These are phyloP conservation scores for Epinephelus fuscoguttatus DNA, from an alignment of 2,113 vertebrate species.

Conservation along the genomic window DNA sequence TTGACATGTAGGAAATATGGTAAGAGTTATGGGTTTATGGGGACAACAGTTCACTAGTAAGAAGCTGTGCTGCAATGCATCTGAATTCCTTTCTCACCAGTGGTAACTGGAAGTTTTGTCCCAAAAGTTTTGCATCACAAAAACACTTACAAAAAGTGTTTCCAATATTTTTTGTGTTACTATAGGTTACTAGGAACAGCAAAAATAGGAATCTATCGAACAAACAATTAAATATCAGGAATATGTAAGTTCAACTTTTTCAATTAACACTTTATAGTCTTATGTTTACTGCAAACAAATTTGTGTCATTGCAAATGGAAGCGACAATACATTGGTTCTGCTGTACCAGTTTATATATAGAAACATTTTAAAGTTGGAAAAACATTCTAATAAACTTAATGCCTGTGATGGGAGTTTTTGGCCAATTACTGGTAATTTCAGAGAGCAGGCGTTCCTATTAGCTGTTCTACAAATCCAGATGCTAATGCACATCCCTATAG, in stretches of 20 bases:
- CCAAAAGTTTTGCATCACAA: too few species aligned
- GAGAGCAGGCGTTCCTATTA: too few species aligned
- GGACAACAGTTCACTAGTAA: background rate
- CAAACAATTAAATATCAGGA: background rate
- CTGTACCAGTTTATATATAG: background rate
- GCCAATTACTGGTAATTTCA: too few species aligned
- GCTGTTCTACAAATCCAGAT: too few species aligned
- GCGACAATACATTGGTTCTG: background rate
- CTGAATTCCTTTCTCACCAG: background rate
- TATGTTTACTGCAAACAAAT: background rate
- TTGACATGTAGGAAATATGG: background rate
- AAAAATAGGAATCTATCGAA: background rate
- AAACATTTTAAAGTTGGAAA: background rate
- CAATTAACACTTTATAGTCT: background rate
- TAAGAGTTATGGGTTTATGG: background rate
- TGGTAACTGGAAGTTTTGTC: background rate
- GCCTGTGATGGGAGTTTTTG: too few species aligned
- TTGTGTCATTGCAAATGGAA: background rate
- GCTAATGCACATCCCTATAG: too few species aligned
- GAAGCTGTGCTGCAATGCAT: background rate
- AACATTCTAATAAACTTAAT: too few species aligned
- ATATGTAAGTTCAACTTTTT: background rate
- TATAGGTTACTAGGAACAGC: background rate
- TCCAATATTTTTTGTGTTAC: background rate
- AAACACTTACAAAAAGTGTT: too few species aligned